Conservation (phyloP, 2,888 invertebrate species). For the Trissolcus brochymenae region DNA sequence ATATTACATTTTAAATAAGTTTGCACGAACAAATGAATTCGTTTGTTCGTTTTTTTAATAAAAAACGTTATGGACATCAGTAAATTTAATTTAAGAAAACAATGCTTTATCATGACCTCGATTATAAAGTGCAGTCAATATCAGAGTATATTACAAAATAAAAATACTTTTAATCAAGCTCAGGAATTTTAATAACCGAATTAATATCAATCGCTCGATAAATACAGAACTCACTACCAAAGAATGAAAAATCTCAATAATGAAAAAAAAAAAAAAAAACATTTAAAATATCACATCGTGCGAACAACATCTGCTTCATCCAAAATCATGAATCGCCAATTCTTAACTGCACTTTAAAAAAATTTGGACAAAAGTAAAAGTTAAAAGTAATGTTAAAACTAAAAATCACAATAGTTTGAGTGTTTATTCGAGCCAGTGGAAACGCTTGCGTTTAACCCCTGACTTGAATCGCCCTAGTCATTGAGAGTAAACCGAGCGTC, state of each 20-base stretch:
- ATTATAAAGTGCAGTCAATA: too few species aligned
- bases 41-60: too few species aligned
- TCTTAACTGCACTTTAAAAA: neutral
- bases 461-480: conserved; percentile 74
- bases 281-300: neutral
- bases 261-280: neutral
- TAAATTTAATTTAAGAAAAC: too few species aligned
- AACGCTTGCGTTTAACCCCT: conserved; percentile 73
- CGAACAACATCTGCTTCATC: neutral
- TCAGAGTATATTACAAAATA: too few species aligned
- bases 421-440: conserved; percentile 70
- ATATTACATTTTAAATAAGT: too few species aligned
- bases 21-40: too few species aligned
- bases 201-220: too few species aligned
- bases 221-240: too few species aligned
- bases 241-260: neutral
- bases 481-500: conserved; percentile 72
- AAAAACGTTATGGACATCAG: too few species aligned
- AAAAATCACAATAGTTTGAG: conserved; percentile 31
- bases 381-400: conserved; percentile 4
- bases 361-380: neutral
- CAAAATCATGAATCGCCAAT: neutral
- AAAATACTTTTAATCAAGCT: too few species aligned
- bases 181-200: too few species aligned
- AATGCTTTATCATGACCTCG: too few species aligned